Conservation (phyloP, 2,888 invertebrate species). For the Cephus runcator region DNA sequence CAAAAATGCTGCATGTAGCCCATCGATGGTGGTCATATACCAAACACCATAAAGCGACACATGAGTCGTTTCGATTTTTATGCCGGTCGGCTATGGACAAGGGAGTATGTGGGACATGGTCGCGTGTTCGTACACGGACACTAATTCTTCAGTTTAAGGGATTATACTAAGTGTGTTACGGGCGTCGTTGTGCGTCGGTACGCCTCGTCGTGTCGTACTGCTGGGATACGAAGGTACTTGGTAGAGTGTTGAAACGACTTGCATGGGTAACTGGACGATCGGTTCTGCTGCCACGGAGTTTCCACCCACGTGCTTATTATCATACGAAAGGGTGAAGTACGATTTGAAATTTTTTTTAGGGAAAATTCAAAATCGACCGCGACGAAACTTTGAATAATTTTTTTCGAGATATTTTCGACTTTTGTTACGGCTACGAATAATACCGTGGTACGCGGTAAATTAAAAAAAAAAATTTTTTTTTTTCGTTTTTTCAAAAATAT, state of each 20-base stretch:
- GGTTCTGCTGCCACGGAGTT: background rate
- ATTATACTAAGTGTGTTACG: constrained; percentile 12
- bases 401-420: fast-evolving
- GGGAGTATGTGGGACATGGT: background rate
- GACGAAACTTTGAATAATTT: too few relatives aligned
- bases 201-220: background rate
- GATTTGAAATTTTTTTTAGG: too few relatives aligned
- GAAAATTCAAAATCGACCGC: too few relatives aligned
- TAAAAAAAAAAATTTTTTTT: too few relatives aligned
- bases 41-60: background rate
- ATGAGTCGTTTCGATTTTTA: background rate
- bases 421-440: too few relatives aligned
- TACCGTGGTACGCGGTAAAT: too few relatives aligned
- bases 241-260: background rate
- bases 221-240: background rate
- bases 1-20: background rate
- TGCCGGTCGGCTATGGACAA: background rate
- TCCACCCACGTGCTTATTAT: background rate
- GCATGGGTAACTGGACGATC: background rate
- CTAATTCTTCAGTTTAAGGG: constrained; percentile 19
- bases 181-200: constrained; percentile 8
- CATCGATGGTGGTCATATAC: background rate
- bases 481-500: too few relatives aligned
- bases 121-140: constrained; percentile 12
- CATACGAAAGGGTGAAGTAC: background rate